Evolutionary conservation across 2,888 invertebrate genomes (phyloP).

Genomic region (Drosophila paranaensis): DNA sequence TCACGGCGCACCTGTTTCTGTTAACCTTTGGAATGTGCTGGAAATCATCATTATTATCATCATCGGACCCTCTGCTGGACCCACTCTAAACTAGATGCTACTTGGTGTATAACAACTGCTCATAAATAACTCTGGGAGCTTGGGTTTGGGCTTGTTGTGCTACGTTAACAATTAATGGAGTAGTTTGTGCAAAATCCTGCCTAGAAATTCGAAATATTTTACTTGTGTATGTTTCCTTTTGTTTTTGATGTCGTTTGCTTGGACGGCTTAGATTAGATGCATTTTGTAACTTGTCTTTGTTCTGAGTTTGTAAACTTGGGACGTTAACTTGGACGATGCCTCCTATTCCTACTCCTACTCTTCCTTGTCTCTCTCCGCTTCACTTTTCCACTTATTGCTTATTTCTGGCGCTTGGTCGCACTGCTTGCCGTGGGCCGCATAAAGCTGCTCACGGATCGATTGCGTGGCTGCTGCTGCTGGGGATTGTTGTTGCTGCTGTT

Average conservation of each 20-base stretch:
- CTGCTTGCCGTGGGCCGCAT: conserved; percentile 96
- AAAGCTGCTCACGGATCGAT: conserved; percentile 87
- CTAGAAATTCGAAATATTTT: conserved; percentile 74
- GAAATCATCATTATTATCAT: conserved; percentile 26
- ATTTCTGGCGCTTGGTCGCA: conserved; percentile 88
- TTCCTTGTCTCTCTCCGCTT: background rate
- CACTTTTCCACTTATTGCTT: conserved; percentile 10
- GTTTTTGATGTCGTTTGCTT: conserved; percentile 49
- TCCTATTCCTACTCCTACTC: conserved; percentile 6
- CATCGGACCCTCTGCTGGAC: conserved; percentile 48
- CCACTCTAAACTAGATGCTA: conserved; percentile 59
- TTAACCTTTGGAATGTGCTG: conserved; percentile 61
- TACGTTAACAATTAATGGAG: conserved; percentile 57
- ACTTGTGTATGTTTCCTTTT: conserved; percentile 13
- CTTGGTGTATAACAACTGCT: conserved; percentile 44
- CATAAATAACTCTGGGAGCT: conserved; percentile 45
- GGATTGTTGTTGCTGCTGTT: conserved; percentile 23
- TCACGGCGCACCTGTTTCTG: conserved; percentile 37
- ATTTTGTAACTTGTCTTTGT: conserved; percentile 62
- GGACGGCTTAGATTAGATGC: conserved; percentile 73
- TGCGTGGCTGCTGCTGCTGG: conserved; percentile 54
- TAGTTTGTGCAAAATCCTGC: conserved; percentile 62
- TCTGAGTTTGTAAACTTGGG: conserved; percentile 59
- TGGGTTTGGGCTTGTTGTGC: conserved; percentile 23
- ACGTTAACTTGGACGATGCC: conserved; percentile 56